Conservation (phyloP, 2,113 vertebrate species). For the Nothoprocta pentlandii region DNA sequence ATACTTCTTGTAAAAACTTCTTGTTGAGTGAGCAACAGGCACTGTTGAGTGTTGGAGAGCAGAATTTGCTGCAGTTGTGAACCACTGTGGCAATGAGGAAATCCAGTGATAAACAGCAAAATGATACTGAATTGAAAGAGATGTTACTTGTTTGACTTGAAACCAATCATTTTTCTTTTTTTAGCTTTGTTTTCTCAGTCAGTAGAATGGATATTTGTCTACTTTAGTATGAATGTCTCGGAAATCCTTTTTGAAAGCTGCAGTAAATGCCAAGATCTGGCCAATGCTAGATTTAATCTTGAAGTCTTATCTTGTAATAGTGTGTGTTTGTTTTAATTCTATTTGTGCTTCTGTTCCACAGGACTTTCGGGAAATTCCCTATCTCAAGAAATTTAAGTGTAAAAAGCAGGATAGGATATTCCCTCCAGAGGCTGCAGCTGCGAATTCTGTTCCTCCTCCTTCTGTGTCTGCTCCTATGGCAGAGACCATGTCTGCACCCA, state of each 20-base stretch:
- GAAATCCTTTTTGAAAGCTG: neutral
- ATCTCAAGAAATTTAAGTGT: constrained; percentile 95
- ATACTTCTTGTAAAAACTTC: neutral
- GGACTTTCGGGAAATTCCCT: constrained; percentile 93
- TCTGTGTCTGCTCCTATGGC: constrained; percentile 56
- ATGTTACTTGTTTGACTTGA: neutral
- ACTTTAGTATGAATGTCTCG: accelerated
- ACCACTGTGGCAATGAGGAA: neutral
- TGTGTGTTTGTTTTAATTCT: neutral
- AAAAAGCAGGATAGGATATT: constrained; percentile 90
- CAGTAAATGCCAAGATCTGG: neutral
- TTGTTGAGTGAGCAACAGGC: neutral
- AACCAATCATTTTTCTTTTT: neutral
- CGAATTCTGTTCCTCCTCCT: neutral
- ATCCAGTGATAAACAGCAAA: neutral
- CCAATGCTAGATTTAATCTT: neutral
- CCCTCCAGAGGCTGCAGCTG: constrained; percentile 74
- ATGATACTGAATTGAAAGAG: neutral
- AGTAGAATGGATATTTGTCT: neutral
- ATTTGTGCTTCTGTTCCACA: constrained; percentile 57
- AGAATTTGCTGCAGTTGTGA: neutral
- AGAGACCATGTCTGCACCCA: constrained; percentile 43
- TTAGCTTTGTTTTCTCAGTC: neutral
- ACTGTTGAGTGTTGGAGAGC: neutral
- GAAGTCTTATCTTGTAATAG: neutral